Conservation (phyloP, 1,140 invertebrate species). For the Triops longicaudatus region DNA sequence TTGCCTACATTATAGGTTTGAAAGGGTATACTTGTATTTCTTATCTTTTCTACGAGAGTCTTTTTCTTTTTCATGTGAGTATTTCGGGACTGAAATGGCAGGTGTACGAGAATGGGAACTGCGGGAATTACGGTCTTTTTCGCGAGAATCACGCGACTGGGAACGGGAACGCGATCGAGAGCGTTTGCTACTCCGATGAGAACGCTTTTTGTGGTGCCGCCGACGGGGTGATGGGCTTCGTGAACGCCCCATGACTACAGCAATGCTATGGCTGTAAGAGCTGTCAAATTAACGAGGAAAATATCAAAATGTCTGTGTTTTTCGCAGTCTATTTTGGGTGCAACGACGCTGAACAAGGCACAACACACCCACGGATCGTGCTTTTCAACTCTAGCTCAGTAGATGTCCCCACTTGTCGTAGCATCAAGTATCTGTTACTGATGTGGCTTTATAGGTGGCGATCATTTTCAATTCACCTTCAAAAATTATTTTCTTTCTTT, state of each 20-base stretch:
- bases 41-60: background rate
- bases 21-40: background rate
- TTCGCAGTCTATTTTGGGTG: no score
- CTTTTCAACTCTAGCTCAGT: no score
- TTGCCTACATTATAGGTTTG: background rate
- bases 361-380: no score
- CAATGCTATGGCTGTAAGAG: background rate
- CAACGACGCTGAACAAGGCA: no score
- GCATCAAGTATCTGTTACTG: no score
- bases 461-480: no score
- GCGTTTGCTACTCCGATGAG: background rate
- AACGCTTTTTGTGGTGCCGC: background rate
- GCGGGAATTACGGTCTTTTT: background rate
- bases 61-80: background rate
- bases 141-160: background rate
- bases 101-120: conserved; percentile 1
- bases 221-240: background rate
- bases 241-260: background rate
- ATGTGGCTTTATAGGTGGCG: no score
- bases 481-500: no score
- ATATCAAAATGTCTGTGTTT: no score
- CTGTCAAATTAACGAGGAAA: background rate
- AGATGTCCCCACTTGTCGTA: no score
- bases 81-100: background rate
- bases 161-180: background rate